Conservation (phyloP, 1,140 invertebrate species). For the Alviniconcha marisindica region DNA sequence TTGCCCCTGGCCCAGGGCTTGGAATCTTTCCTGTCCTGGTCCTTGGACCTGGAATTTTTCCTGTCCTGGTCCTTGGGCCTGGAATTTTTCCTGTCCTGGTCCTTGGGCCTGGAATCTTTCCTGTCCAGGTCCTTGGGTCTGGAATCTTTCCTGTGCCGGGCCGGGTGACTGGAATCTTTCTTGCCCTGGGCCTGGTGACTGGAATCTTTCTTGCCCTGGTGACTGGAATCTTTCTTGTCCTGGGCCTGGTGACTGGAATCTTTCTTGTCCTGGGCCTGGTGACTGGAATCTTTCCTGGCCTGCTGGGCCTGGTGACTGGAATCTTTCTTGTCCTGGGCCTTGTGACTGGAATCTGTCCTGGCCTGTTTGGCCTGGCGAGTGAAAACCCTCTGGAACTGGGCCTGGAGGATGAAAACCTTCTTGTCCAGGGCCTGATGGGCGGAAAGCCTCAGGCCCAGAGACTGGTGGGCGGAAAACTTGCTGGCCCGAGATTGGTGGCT, state of each 20-base stretch:
- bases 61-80: neutral
- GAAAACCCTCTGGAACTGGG: no score
- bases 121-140: neutral
- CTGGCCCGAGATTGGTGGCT: no score
- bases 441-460: neutral
- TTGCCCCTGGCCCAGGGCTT: neutral
- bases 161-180: no score
- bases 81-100: constrained; percentile 10
- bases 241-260: neutral
- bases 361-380: neutral
- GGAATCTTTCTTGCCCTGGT: neutral
- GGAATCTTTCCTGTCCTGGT: neutral
- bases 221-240: neutral
- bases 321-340: neutral
- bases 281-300: neutral
- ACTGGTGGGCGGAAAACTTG: no score
- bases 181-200: no score
- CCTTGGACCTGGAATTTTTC: neutral
- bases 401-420: neutral
- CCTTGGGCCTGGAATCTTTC: neutral
- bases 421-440: no score
- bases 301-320: neutral
- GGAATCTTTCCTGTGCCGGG: neutral
- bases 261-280: neutral
- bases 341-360: neutral